These are phyloP conservation scores for Drosophila pallidifrons DNA, from an alignment of 1,140 invertebrate genomes.

Conservation along the genomic window DNA sequence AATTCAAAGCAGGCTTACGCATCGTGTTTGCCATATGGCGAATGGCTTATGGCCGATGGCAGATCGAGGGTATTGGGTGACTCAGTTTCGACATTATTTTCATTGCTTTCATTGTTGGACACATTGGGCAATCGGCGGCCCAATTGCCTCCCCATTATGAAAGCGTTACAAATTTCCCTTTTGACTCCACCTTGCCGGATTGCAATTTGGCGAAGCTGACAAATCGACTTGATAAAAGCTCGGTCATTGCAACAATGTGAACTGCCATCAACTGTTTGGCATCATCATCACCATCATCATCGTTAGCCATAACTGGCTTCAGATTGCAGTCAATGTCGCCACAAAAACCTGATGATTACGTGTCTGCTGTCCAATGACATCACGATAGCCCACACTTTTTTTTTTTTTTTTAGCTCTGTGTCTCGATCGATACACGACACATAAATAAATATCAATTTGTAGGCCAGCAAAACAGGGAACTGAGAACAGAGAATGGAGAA, in stretches of 20 bases:
- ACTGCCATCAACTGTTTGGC: slow-evolving; percentile 12
- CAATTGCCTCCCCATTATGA: slow-evolving; percentile 57
- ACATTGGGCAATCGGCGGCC: slow-evolving; percentile 50
- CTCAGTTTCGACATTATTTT: slow-evolving; percentile 61
- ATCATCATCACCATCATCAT: slow-evolving; percentile 22
- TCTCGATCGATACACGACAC: slow-evolving; percentile 1
- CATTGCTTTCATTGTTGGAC: slow-evolving; percentile 34
- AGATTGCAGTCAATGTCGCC: slow-evolving; percentile 35
- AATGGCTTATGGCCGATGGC: not conserved
- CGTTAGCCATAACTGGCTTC: slow-evolving; percentile 14
- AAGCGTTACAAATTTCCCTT: slow-evolving; percentile 70
- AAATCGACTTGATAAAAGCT: slow-evolving; percentile 8
- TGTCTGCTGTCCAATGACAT: slow-evolving; percentile 17
- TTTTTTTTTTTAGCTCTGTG: too few relatives aligned
- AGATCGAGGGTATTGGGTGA: slow-evolving; percentile 11
- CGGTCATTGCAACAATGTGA: slow-evolving; percentile 18
- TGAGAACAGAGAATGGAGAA: slow-evolving; percentile 33
- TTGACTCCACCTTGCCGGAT: slow-evolving; percentile 5
- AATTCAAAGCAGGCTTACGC: slow-evolving; percentile 50
- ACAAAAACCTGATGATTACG: slow-evolving; percentile 21
- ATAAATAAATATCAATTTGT: slow-evolving; percentile 20
- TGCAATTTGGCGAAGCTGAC: slow-evolving; percentile 33
- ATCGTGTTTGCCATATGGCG: too few relatives aligned
- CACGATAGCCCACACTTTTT: slow-evolving; percentile 21
- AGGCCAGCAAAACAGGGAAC: slow-evolving; percentile 15